Evolutionary conservation across 2,888 invertebrate species (phyloP), one percentile per base, ranked within the genome.

Genomic region (Odontothrips loti): DNA sequence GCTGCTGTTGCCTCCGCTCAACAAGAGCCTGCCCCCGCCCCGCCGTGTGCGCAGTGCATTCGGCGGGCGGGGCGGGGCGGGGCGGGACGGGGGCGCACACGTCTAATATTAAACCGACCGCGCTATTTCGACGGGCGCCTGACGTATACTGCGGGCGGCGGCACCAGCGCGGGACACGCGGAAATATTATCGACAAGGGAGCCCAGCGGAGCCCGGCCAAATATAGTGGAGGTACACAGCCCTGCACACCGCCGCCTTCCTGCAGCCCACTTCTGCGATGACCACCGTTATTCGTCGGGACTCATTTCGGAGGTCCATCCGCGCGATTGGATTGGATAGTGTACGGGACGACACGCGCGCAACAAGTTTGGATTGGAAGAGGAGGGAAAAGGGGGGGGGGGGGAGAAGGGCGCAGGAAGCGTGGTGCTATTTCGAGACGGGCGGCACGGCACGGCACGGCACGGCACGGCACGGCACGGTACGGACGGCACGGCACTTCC

Each of bases 91-190:
- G 6, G 3, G 6, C 34, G 6, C 34, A 43, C 34, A 43, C 23
- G 68, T 23, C 68, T 75, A 75, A 75, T 75, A 75, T 75, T 75
- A 75, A 75, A 75, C 68, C 68, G 68, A 23, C 68, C 68, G 27
- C 12, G 68, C 68, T 75, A 75, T 75, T 75, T 75, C 68, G 27
- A 23, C n/a, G 68, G 23, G 11, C 68, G 68, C n/a, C n/a, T 75
- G 68, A 75, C 68, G 68, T 75, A 23, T 12, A 58, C 34, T 43
- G 34, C 58, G 58, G 20, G n/a, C 58, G 58, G 58, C 51, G 34
- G 34, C 34, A 43, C 34, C 34, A 43, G 34, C 34, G 34, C 3
- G 58, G 15, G 3, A 43, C 58, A 20, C 58, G 20, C 58, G 20
- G 58, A 58, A 58, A 58, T 58, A 58, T 1, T 58, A 58, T 58